These are phyloP conservation scores for Chloropsis hardwickii DNA, from an alignment of 2,113 vertebrate genomes.

Conservation along the genomic window DNA sequence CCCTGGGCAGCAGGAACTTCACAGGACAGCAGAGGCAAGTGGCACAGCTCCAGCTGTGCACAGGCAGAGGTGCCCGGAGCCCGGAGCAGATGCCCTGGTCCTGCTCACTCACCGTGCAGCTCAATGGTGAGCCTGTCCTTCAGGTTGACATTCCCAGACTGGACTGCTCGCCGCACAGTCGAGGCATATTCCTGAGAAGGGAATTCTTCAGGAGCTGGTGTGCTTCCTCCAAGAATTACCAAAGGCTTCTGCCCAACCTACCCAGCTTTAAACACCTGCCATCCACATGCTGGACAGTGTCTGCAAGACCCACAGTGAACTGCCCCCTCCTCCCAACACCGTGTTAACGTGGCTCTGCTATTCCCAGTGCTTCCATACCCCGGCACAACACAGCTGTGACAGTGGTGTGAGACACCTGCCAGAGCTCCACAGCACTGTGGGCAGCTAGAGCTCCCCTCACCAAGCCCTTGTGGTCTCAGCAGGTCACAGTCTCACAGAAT, in stretches of 20 bases:
- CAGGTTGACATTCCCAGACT: conserved; percentile 80
- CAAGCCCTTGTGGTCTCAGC: not conserved
- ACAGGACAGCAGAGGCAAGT: not conserved
- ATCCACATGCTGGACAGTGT: not conserved
- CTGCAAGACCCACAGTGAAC: not conserved
- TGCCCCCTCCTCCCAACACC: not conserved
- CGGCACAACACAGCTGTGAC: rapidly evolving
- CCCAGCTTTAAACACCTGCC: not conserved
- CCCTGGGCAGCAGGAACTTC: not conserved
- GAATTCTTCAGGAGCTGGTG: not conserved
- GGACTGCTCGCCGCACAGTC: conserved; percentile 84
- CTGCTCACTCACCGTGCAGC: conserved; percentile 81
- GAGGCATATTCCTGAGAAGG: conserved; percentile 87
- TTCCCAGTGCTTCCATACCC: not conserved
- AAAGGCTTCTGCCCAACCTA: not conserved
- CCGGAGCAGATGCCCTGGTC: not conserved
- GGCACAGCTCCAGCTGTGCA: not conserved
- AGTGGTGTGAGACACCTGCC: not conserved
- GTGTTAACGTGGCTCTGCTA: rapidly evolving
- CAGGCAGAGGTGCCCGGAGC: not conserved
- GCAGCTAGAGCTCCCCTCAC: not conserved
- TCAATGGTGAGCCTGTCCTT: conserved; percentile 93
- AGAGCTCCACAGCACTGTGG: too few species aligned
- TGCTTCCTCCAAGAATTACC: not conserved
- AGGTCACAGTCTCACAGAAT: not conserved